phyloP scores from a whole-genome alignment of 2,797 vertebrate species.

The Lagorchestes hirsutus region DNA sequence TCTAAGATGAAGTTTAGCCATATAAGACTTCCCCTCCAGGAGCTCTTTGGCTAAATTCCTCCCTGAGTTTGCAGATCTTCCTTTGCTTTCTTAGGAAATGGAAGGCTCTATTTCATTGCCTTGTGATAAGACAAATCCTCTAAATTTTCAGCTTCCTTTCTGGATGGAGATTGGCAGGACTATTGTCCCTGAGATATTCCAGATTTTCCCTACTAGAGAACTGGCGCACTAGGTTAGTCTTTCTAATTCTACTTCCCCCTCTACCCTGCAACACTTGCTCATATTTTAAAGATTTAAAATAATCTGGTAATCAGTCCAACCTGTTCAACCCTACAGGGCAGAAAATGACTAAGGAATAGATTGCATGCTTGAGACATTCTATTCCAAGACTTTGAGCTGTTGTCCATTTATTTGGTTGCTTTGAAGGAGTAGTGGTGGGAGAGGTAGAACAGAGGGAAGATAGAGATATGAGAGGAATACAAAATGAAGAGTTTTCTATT shows the following conservation, averaged over 20 bases:
- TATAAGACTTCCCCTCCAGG: neutral
- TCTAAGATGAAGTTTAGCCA: conserved; percentile 30
- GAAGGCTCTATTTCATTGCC: neutral
- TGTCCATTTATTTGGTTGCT: neutral
- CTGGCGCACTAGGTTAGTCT: neutral
- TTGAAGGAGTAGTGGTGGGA: neutral
- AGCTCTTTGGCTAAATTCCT: neutral
- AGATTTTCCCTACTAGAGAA: neutral
- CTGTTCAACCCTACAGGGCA: neutral
- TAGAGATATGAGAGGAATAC: neutral
- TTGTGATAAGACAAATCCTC: neutral
- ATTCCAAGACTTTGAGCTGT: neutral
- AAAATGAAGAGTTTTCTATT: neutral
- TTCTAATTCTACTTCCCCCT: neutral
- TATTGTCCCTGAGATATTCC: neutral
- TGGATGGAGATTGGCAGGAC: neutral
- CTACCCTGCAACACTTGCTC: neutral
- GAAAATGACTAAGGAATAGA: neutral
- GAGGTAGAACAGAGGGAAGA: neutral
- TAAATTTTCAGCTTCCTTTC: neutral
- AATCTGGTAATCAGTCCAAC: neutral
- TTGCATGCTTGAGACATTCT: neutral
- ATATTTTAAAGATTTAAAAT: neutral
- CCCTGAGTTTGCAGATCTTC: neutral
- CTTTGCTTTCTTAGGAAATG: conserved; percentile 22